Conservation (phyloP, 2,888 invertebrate species). For the Clepsis dumicolana region DNA sequence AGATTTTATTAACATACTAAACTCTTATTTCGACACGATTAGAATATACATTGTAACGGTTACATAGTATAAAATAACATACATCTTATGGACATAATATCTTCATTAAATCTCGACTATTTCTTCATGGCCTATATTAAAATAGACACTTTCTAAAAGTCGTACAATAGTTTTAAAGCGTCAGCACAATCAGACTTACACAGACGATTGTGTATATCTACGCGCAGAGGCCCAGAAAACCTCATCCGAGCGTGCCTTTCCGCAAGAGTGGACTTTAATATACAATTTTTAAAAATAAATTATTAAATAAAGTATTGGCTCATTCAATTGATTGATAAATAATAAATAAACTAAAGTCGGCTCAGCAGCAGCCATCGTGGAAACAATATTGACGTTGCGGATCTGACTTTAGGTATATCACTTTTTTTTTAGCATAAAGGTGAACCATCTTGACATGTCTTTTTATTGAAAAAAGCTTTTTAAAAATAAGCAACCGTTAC, state of each 20-base stretch:
- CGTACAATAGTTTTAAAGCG: not conserved
- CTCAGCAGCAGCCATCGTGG: not conserved
- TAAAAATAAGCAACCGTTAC: too few relatives aligned
- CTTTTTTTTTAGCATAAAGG: too few relatives aligned
- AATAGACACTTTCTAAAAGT: not conserved
- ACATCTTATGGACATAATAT: not conserved
- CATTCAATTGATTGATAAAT: not conserved
- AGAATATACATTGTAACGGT: not conserved
- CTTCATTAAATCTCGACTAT: not conserved
- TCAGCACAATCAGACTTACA: too few relatives aligned
- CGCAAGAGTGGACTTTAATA: slow-evolving; percentile 1
- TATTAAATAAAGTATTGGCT: not conserved
- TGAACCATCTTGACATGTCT: too few relatives aligned
- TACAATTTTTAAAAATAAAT: not conserved
- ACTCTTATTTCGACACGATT: not conserved
- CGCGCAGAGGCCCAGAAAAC: not conserved
- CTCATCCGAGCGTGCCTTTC: not conserved
- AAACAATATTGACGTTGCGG: not conserved
- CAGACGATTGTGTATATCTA: too few relatives aligned
- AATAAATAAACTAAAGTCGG: not conserved
- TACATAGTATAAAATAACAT: not conserved
- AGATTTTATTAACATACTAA: slow-evolving; percentile 1
- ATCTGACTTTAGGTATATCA: not conserved
- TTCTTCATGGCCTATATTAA: slow-evolving; percentile 2
- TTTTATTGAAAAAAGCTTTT: too few relatives aligned